phyloP scores from a whole-genome alignment of 2,113 vertebrate species.

The Dunckerocampus dactyliophorus region DNA sequence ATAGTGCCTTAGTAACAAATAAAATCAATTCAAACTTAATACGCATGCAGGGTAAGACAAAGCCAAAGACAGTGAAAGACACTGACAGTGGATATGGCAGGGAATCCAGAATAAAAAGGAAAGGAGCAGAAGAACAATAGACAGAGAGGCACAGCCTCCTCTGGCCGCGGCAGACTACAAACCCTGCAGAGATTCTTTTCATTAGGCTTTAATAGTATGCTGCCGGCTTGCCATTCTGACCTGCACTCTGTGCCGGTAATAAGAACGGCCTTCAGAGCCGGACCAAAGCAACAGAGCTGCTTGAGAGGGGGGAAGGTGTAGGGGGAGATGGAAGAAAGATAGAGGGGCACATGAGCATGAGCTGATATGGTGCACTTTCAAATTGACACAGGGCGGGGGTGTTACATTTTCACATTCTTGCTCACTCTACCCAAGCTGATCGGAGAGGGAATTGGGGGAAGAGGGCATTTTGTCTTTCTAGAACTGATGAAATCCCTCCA shows the following conservation, averaged over 20 bases:
- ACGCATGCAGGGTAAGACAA: constrained; percentile 4
- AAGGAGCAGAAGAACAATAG: constrained; percentile 57
- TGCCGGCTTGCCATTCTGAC: constrained; percentile 71
- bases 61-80: constrained; percentile 19
- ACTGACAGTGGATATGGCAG: constrained; percentile 13
- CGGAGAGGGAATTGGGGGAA: constrained; percentile 31
- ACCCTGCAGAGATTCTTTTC: constrained; percentile 73
- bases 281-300: constrained; percentile 69
- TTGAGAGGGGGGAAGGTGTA: constrained; percentile 34
- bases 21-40: constrained; percentile 5
- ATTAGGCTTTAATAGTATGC: constrained; percentile 75
- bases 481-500: constrained; percentile 25
- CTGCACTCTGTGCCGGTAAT: constrained; percentile 73
- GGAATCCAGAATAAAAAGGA: constrained; percentile 39
- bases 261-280: constrained; percentile 72
- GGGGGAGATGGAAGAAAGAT: constrained; percentile 17
- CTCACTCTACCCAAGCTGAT: constrained; percentile 43
- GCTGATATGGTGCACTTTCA: constrained; percentile 63
- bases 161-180: constrained; percentile 59
- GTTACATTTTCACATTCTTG: constrained; percentile 68
- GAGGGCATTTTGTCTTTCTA: constrained; percentile 43
- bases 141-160: constrained; percentile 51
- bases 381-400: constrained; percentile 60
- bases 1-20: background rate
- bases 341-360: constrained; percentile 49